These are phyloP conservation scores for Apis mellifera DNA, from an alignment of 1,140 invertebrate genomes.

Conservation along the genomic window Amel_HAv3.1 CM009932.2:5553501-5554000, in stretches of 20 bases:
- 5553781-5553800: constrained; percentile 79
- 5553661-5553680: constrained; percentile 86
- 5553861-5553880: constrained; percentile 82
- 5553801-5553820: constrained; percentile 82
- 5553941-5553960: constrained; percentile 86
- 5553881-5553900: constrained; percentile 81
- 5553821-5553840: constrained; percentile 81
- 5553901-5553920: constrained; percentile 83
- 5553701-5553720: constrained; percentile 86
- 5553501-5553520: no score
- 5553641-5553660: constrained; percentile 79
- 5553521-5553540: not conserved
- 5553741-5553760: constrained; percentile 84
- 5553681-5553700: constrained; percentile 83
- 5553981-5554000: constrained; percentile 88
- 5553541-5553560: not conserved
- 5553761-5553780: constrained; percentile 80
- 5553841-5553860: constrained; percentile 83
- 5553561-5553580: no score
- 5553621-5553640: not conserved
- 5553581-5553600: no score
- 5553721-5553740: constrained; percentile 88
- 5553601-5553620: not conserved
- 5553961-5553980: constrained; percentile 86
- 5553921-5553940: constrained; percentile 88